phyloP scores from a whole-genome alignment of 2,113 vertebrate species.

The Himantopus leucocephalus region DNA sequence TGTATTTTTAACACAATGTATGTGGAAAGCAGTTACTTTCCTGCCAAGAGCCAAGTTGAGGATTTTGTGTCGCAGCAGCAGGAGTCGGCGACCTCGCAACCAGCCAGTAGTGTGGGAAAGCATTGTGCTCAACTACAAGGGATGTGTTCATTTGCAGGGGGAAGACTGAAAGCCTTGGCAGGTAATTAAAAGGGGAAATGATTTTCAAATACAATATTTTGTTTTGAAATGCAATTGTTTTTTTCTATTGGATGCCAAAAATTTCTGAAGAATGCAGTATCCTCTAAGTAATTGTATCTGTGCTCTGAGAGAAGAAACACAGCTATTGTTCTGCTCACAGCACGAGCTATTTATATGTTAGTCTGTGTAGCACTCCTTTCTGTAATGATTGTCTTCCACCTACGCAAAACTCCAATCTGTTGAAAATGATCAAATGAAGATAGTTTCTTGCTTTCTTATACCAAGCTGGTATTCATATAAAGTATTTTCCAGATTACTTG shows the following conservation, averaged over 20 bases:
- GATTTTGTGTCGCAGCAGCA: background rate
- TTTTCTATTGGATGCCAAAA: constrained; percentile 39
- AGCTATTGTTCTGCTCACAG: constrained; percentile 48
- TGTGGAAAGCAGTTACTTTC: constrained; percentile 7
- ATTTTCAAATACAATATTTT: constrained; percentile 57
- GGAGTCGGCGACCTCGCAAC: background rate
- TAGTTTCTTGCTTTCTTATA: background rate
- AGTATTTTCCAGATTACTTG: background rate
- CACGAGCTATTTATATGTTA: background rate
- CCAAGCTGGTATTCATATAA: background rate
- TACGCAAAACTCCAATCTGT: background rate
- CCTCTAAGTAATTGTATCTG: constrained; percentile 47
- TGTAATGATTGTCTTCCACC: background rate
- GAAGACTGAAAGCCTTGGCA: constrained; percentile 53
- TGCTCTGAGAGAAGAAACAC: constrained; percentile 23
- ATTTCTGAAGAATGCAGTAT: constrained; percentile 28
- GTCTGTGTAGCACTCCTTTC: background rate
- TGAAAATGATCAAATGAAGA: constrained; percentile 20
- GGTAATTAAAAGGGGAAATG: constrained; percentile 49
- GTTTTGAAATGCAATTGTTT: constrained; percentile 50
- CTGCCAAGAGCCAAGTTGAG: constrained; percentile 10
- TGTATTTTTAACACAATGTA: background rate
- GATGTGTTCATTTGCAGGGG: constrained; percentile 23
- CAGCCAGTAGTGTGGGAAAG: constrained; percentile 4
- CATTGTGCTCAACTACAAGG: constrained; percentile 29